Base-by-base conservation (phyloP, 2,113 vertebrate species). In the Neogobius melanostomus region DNA sequence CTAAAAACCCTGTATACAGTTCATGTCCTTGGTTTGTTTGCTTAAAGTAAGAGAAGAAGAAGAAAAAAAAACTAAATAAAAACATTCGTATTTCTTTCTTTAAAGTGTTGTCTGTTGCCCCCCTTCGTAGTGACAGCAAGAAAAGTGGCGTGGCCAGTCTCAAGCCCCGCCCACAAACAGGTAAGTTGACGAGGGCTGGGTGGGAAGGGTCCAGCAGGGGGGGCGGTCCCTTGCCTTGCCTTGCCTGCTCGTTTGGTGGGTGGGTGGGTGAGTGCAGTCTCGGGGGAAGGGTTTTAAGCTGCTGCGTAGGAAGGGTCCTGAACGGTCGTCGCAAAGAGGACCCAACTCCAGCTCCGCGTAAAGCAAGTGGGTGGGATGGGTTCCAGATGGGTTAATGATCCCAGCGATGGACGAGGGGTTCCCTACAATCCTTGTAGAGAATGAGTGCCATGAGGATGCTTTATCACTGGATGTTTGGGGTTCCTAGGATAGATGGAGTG, bases 1-100 rank as follows among this genome's bases (percentile, higher is more conserved):
- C 81, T 85, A 79, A 92, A 61, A 61, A 93, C 91, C 92, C 93
- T 93, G 92, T 92, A 91, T 91, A 83, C 85, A 89, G 89, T 90
- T 91, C 36, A 88, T 82, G 88, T 88, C 78, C 89, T 88, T 85
- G 80, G 77, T 92, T 36, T 90, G 80, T 77, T 89, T 82, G 86
- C 87, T 76, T 82, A 71, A 79, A 84, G 83, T 79, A 46, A 69
- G 72, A 68, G 48, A 48, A 48, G 28, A 56, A 11, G 17, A 68
- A n/a, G n/a, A n/a, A 66, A 66, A 60, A 72, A 70, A 46, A 71
- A 12, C 56, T 42, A 59, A 75, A 79, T 79, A 74, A 76, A 85
- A 87, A 79, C 57, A 82, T 78, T 79, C 68, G 80, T 81, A 83
- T 86, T 74, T 66, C 85, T 74, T 80, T 82, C 60, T 83, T 46